Evolutionary conservation across 2,888 invertebrate species (phyloP), one percentile per base, ranked within the genome.

Genomic region (Clusia tigrina): DNA sequence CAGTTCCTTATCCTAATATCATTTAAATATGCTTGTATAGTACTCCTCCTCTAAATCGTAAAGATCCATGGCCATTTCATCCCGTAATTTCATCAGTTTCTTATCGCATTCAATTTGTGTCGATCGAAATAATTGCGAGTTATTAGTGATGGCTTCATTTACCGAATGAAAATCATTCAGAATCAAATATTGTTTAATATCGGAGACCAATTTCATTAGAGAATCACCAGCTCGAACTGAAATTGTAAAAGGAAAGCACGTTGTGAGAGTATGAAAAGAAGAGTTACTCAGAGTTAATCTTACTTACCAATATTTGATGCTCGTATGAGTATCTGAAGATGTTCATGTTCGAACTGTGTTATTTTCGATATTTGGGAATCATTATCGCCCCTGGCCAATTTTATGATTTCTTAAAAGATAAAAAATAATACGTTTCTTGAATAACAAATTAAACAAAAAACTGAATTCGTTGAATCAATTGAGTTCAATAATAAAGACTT

Each of bases 81-180:
- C 97, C 65, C 97, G 85, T 20, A 98, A 83, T 20, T 91, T 91
- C 89, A 96, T 94, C 20, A 98, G 85, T 84, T 96, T 96, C 74
- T 93, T 93, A 84, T 98, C 98, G 83, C 95, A 94, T 80, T 96
- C 96, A 54, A 90, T 90, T 85, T 96, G 96, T 78, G 94, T 94
- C 0, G 92, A 91, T 62, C 95, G 89, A 79, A 94, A 96, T 12
- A 95, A 83, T 80, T 94, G 93, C 0, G 94, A 94, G 80, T 96
- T 96, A 72, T 93, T 92, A n/a, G 93, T 91, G 68, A 98, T 98
- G 0, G 97, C 95, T 79, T 98, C 96, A 82, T 98, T 98, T 0
- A 98, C 95, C 1, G 97, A 96, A 52, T 96, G 96, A 81, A 99
- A 99, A 84, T 99, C 98, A 83, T 98, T 98, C 20, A 99, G 87